These are phyloP conservation scores for Aplodontia rufa DNA, from an alignment of 2,113 vertebrate species.

Conservation along the genomic window DNA sequence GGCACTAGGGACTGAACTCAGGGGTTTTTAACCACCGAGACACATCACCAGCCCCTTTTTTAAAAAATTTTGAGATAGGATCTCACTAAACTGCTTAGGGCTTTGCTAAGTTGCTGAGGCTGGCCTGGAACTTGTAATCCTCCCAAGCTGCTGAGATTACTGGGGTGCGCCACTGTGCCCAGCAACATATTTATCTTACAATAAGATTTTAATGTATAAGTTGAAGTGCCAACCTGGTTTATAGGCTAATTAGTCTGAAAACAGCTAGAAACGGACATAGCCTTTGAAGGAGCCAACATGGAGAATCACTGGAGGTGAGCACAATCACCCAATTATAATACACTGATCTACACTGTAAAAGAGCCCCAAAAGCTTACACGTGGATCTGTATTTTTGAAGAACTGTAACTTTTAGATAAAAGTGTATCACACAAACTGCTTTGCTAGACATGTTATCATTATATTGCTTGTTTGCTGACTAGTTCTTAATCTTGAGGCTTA, in stretches of 20 bases:
- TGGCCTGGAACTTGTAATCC: too few species aligned
- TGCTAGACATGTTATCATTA: neutral
- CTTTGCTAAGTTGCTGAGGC: too few species aligned
- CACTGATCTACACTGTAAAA: neutral
- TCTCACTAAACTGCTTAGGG: too few species aligned
- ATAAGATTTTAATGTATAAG: neutral
- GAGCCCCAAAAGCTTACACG: neutral
- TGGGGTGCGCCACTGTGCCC: too few species aligned
- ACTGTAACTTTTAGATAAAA: neutral
- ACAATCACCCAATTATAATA: neutral
- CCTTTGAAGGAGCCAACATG: neutral
- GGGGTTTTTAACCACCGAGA: too few species aligned
- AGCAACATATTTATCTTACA: conserved; percentile 6
- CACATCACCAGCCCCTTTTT: too few species aligned
- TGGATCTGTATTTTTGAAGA: neutral
- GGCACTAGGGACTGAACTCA: too few species aligned
- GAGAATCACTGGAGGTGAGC: neutral
- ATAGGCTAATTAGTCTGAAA: neutral
- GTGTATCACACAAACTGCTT: neutral
- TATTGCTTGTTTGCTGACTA: neutral
- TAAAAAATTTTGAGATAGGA: too few species aligned
- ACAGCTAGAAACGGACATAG: neutral
- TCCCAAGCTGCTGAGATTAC: too few species aligned
- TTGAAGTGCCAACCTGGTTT: neutral
- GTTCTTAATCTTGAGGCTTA: neutral